These are phyloP conservation scores for Melitaea cinxia DNA, from an alignment of 1,140 invertebrate genomes.

Conservation along the genomic window DNA sequence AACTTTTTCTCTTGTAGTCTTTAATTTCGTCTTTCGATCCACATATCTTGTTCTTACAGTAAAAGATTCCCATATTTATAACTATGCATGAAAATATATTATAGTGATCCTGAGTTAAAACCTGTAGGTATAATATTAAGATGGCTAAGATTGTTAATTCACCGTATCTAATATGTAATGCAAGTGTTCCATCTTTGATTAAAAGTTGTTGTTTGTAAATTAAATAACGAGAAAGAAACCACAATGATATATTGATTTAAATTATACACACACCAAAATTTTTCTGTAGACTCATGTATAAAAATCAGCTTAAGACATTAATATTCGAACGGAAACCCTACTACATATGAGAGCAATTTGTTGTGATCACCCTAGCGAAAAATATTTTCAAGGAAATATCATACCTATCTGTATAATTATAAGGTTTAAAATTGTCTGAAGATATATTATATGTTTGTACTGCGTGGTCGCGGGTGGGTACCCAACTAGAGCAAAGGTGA, in stretches of 20 bases:
- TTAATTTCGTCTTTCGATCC: too few relatives aligned
- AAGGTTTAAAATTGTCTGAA: slow-evolving; percentile 15
- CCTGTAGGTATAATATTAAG: too few relatives aligned
- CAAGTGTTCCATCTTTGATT: not conserved
- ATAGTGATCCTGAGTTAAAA: too few relatives aligned
- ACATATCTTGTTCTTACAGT: too few relatives aligned
- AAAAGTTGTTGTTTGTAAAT: not conserved
- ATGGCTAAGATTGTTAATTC: too few relatives aligned
- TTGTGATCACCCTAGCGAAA: slow-evolving; percentile 34
- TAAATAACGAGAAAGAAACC: not conserved
- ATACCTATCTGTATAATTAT: not conserved
- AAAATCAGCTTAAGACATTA: slow-evolving; percentile 40
- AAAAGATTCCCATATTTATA: too few relatives aligned
- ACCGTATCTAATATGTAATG: too few relatives aligned
- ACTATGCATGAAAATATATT: too few relatives aligned
- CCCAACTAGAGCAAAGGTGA: slow-evolving; percentile 70
- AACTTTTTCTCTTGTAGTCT: too few relatives aligned
- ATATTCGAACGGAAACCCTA: slow-evolving; percentile 50
- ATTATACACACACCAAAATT: slow-evolving; percentile 7
- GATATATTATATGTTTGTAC: slow-evolving; percentile 4
- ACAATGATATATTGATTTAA: not conserved
- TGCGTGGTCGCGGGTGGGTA: slow-evolving; percentile 51
- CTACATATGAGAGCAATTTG: slow-evolving; percentile 46
- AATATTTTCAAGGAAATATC: not conserved
- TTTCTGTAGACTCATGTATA: slow-evolving; percentile 33